Percentiles rank a stretch among this genome's conserved stretches.
Evolutionary conservation across 2,113 vertebrate genomes (phyloP).

Genomic region (Macquaria ambigua): DNA sequence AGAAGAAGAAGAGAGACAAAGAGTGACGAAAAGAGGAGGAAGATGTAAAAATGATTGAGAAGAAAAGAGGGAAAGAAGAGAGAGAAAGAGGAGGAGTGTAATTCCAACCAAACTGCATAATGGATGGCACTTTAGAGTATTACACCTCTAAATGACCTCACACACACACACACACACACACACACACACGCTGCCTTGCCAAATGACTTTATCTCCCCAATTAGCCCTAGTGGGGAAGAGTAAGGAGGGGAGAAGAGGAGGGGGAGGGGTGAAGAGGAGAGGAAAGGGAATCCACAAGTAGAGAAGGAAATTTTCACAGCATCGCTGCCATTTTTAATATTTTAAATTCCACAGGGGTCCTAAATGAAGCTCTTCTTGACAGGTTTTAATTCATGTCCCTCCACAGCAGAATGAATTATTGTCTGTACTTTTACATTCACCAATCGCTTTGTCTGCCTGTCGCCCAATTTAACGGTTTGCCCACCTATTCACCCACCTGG

Average conservation of each 20-base stretch:
- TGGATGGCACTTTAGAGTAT: constrained; percentile 78
- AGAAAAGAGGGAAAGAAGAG: constrained; percentile 18
- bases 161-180: constrained; percentile 16
- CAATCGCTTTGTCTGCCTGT: constrained; percentile 15
- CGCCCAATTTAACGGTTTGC: constrained; percentile 7
- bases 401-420: constrained; percentile 10
- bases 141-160: constrained; percentile 70
- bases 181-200: constrained; percentile 36
- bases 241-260: constrained; percentile 9
- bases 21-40: constrained; percentile 11
- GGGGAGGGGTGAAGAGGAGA: background rate
- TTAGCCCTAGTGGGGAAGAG: constrained; percentile 57
- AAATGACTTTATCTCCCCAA: constrained; percentile 75
- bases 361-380: constrained; percentile 10
- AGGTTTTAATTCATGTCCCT: constrained; percentile 7
- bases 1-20: background rate
- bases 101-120: constrained; percentile 85
- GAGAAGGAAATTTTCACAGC: background rate
- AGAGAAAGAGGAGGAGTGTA: constrained; percentile 51
- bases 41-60: constrained; percentile 23
- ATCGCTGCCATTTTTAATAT: constrained; percentile 15
- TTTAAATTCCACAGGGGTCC: constrained; percentile 10
- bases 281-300: constrained; percentile 19
- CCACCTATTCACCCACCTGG: constrained; percentile 22
- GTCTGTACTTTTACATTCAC: constrained; percentile 16